These are phyloP conservation scores for Glaucomys volans DNA, from an alignment of 2,113 vertebrate species.

Conservation along the genomic window DNA sequence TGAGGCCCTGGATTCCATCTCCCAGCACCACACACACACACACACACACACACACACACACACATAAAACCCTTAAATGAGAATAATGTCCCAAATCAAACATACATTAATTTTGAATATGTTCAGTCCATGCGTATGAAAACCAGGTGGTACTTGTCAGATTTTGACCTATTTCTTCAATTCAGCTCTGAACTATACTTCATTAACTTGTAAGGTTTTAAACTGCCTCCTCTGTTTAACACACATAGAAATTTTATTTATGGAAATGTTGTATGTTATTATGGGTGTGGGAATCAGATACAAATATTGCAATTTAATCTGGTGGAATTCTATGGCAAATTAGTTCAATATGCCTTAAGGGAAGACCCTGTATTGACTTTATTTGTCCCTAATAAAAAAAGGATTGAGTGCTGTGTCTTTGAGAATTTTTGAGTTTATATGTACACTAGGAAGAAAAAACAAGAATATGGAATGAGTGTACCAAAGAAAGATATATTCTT, in stretches of 20 bases:
- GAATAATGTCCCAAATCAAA: constrained; percentile 62
- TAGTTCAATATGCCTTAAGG: neutral
- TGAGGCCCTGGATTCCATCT: neutral
- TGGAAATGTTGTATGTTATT: constrained; percentile 35
- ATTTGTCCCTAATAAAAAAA: constrained; percentile 51
- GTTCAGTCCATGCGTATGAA: constrained; percentile 66
- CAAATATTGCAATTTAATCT: constrained; percentile 16
- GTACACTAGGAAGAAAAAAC: neutral
- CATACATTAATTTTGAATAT: constrained; percentile 43
- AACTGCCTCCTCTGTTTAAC: constrained; percentile 24
- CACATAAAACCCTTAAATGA: constrained; percentile 41
- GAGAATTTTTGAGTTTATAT: constrained; percentile 12
- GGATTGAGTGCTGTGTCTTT: neutral
- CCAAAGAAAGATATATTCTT: neutral
- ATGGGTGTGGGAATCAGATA: constrained; percentile 18
- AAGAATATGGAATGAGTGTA: neutral
- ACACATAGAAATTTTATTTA: constrained; percentile 24
- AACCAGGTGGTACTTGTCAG: constrained; percentile 51
- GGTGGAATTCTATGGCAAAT: constrained; percentile 44
- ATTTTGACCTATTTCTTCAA: constrained; percentile 76
- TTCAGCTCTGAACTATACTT: constrained; percentile 19
- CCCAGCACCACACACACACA: neutral
- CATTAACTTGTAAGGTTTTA: constrained; percentile 67
- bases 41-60: neutral
- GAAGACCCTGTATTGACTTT: neutral